Base-by-base conservation (phyloP, 1,140 invertebrate species). In the Zaprionus africanus region DNA sequence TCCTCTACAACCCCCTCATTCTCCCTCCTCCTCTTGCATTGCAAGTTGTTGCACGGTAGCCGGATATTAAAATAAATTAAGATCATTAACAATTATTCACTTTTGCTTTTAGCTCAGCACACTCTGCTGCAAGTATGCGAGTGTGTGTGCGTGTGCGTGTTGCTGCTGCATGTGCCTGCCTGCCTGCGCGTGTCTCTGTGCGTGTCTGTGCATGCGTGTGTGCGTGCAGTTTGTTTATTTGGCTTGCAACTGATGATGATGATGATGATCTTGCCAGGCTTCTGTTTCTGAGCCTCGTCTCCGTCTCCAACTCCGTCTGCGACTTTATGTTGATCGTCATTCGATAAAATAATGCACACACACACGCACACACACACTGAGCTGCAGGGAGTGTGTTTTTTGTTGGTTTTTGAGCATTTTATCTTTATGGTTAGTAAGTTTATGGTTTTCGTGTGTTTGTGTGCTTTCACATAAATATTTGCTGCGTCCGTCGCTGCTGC, bases 361-460 rank as follows among this genome's bases (percentile, higher is more conserved):
- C 56, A 66, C 36, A 58, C 22, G 46, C 36, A 59, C 24, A 51
- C 24, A 53, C 24, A 58, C 24, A 41, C 41, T 38, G 24, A 43
- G 19, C 4, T 6, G n/a, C 46, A 51, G 46, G 11, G 11, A 41
- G 38, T 5, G 19, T 24, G 11, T 51, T 75, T 58, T 46, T 70
- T 67, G 71, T 76, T 78, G 31, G 41, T 68, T 74, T 80, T 86
- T 77, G 60, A 78, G 78, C 77, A 66, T 88, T 88, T 88, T 87
- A 87, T 84, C 84, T 88, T 87, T 87, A 90, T 87, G 84, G 85
- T 88, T 87, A 81, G 83, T 87, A 88, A 87, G 84, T 88, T 88
- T 87, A 87, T 88, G 85, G 84, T 78, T 88, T 79, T 88, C 65
- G 78, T 79, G 74, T 81, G 81, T 71, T 73, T 81, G 75, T 81